These are phyloP conservation scores for Cryptoblepharus egeriae DNA, from an alignment of 2,797 vertebrate genomes.

Conservation along the genomic window DNA sequence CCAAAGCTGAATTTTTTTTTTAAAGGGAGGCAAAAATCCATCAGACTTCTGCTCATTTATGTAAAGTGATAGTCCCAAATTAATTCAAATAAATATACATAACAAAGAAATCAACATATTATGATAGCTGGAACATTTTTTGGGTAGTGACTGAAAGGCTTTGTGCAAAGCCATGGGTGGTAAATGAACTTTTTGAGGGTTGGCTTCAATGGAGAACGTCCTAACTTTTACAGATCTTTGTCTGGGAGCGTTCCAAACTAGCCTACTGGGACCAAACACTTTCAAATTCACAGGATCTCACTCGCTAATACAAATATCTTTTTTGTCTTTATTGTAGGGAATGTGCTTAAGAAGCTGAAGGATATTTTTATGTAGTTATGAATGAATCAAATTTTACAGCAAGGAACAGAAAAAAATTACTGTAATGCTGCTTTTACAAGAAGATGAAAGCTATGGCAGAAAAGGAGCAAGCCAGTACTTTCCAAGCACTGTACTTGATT, in stretches of 20 bases:
- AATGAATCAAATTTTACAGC: conserved; percentile 55
- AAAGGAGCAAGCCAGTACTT: conserved; percentile 60
- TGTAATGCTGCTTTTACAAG: conserved; percentile 53
- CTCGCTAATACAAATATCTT: conserved; percentile 56
- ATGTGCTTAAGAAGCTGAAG: conserved; percentile 49
- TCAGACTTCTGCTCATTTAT: conserved; percentile 36
- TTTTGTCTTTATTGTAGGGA: conserved; percentile 33
- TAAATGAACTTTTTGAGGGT: conserved; percentile 56
- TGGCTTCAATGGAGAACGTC: conserved; percentile 38
- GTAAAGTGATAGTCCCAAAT: conserved; percentile 54
- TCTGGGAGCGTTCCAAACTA: conserved; percentile 48
- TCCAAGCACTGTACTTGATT: conserved; percentile 57
- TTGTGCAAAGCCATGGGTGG: conserved; percentile 21
- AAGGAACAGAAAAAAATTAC: conserved; percentile 35
- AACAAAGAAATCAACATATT: conserved; percentile 33
- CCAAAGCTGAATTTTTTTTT: conserved; percentile 22
- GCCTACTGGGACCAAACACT: conserved; percentile 36
- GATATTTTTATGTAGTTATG: conserved; percentile 36
- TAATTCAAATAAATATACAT: conserved; percentile 41
- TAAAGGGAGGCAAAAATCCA: conserved; percentile 24
- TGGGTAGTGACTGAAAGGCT: conserved; percentile 13
- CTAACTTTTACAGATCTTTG: conserved; percentile 51
- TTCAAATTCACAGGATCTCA: conserved; percentile 52
- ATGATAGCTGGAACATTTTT: conserved; percentile 33
- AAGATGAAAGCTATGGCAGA: conserved; percentile 63